Conservation (phyloP, 2,888 invertebrate species). For the Pristionchus fissidentatus region DNA sequence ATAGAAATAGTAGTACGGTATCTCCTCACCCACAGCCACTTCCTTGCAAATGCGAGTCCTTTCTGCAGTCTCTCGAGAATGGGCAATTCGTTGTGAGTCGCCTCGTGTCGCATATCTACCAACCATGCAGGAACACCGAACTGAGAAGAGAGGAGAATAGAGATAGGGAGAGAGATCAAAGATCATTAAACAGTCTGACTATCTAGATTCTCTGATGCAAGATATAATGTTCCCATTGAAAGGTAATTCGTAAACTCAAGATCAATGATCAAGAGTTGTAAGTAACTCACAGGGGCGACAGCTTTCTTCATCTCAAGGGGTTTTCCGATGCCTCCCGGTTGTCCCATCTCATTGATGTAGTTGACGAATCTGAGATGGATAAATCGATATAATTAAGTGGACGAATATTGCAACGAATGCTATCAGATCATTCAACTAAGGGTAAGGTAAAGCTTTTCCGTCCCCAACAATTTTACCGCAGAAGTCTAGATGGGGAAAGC, state of each 20-base stretch:
- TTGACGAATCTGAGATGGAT: slow-evolving; percentile 75
- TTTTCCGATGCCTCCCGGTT: slow-evolving; percentile 55
- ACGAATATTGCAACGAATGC: not conserved
- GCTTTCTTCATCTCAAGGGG: slow-evolving; percentile 66
- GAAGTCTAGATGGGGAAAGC: too few species aligned
- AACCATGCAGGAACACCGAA: slow-evolving; percentile 87
- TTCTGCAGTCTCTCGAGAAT: slow-evolving; percentile 81
- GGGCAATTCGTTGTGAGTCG: slow-evolving; percentile 85
- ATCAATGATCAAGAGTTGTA: not conserved
- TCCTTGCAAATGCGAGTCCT: slow-evolving; percentile 81
- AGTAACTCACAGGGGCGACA: slow-evolving; percentile 51
- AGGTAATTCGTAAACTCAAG: not conserved
- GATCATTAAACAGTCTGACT: slow-evolving; percentile 62
- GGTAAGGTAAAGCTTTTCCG: not conserved
- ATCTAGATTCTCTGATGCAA: too few species aligned
- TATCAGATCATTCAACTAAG: not conserved
- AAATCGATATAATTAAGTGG: not conserved
- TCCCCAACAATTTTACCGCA: not conserved
- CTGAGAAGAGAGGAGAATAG: too few species aligned
- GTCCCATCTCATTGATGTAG: slow-evolving; percentile 75
- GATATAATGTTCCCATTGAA: too few species aligned
- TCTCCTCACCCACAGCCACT: slow-evolving; percentile 84
- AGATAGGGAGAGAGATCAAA: slow-evolving; percentile 74
- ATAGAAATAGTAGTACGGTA: slow-evolving; percentile 50
- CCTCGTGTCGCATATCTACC: slow-evolving; percentile 85